Evolutionary conservation across 2,113 vertebrate species (phyloP), one percentile per base, ranked within the genome.

Genomic region (Petromus typicus): DNA sequence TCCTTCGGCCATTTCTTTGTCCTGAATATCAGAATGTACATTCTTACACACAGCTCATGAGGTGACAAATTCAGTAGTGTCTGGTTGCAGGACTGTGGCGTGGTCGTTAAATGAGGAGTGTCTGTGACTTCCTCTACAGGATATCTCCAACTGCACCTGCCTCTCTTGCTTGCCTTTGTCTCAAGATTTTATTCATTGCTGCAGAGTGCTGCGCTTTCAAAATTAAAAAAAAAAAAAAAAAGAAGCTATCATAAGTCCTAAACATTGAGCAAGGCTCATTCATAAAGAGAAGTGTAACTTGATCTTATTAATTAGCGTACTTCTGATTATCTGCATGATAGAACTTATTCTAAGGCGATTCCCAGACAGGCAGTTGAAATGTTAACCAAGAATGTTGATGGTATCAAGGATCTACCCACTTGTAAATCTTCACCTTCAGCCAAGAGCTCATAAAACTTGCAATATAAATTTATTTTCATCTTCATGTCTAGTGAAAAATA

Each of bases 361-460:
- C 93, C 98, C 95, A 97, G 81, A 95, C 61, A 96, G 40, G 96
- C 86, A 96, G 97, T 67, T 98, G 94, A 98, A 98, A 98, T 95
- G 92, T 98, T 98, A 98, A 98, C 96, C 89, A 96, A 97, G 95
- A 95, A 96, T 97, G 92, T 96, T 97, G 97, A 98, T 97, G 97
- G 89, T 1, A 2, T 75, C 67, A 95, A 96, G 51, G 91, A 98
- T 98, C 96, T 98, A 97, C 86, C 96, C 76, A 90, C 80, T 97
- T 97, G 93, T 98, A 98, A 98, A 98, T 99, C 98, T 98, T 97
- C 75, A 92, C 95, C 71, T 91, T 98, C 98, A 98, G 98, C 98
- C 95, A 71, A 87, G 97, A 98, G 97, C 97, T 97, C 97, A 97
- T 98, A 98, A 98, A 97, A 78, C 94, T 94, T 96, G 98, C 95